Percentiles rank a stretch among this genome's conserved stretches.
These are phyloP conservation scores for Oophaga sylvatica DNA, from an alignment of 2,797 vertebrate species.

Conservation along the genomic window DNA sequence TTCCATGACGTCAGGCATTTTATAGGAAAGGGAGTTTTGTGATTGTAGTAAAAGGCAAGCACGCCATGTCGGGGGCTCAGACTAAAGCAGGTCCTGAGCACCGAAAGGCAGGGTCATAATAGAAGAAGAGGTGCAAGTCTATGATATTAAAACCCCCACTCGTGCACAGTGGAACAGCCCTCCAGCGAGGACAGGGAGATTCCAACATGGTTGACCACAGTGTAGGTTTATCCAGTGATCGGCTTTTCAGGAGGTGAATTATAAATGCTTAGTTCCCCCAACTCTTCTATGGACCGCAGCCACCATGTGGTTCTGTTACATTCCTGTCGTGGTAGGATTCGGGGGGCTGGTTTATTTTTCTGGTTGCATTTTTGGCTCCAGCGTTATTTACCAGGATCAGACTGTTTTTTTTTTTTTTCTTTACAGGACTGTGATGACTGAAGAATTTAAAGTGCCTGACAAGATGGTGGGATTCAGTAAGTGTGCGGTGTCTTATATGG, in stretches of 20 bases:
- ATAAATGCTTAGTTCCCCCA: too few species aligned
- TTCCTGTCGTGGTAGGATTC: background rate
- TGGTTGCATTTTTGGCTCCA: background rate
- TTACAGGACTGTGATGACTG: conserved; percentile 91
- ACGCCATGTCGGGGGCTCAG: background rate
- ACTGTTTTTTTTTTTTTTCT: conserved; percentile 14
- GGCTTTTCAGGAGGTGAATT: too few species aligned
- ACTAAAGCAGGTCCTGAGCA: too few species aligned
- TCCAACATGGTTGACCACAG: too few species aligned
- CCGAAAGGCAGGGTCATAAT: background rate
- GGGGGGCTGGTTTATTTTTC: background rate
- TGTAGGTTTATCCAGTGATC: too few species aligned
- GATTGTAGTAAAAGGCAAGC: background rate
- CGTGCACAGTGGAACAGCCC: too few species aligned
- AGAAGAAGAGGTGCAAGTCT: too few species aligned
- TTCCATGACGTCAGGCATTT: conserved; percentile 29
- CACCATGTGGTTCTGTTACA: background rate
- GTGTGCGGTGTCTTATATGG: conserved; percentile 66
- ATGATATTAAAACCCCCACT: too few species aligned
- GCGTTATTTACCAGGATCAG: background rate
- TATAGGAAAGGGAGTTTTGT: background rate
- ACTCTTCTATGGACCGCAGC: background rate
- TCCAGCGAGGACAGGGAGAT: too few species aligned
- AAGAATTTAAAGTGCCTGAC: conserved; percentile 99
- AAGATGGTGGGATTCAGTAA: conserved; percentile 99